Conservation (phyloP, 2,113 vertebrate genomes). For the Melanerpes aurifrons region DNA sequence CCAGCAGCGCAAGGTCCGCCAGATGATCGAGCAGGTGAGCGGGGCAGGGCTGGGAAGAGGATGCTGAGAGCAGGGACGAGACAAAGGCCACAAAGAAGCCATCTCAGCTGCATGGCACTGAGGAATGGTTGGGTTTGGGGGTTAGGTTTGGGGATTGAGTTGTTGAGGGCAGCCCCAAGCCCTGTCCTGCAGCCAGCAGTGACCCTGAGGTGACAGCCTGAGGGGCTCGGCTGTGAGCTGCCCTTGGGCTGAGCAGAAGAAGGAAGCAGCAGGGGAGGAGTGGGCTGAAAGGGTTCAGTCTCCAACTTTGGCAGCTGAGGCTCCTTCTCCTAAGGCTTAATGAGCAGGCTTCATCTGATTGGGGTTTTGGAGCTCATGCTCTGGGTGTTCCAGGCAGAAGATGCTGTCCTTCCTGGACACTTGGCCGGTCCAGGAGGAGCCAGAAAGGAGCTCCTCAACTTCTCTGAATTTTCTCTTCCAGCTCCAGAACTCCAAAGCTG, state of each 20-base stretch:
- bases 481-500: constrained; percentile 93
- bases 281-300: neutral
- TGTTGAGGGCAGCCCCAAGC: neutral
- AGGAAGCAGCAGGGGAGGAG: neutral
- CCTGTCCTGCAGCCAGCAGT: neutral
- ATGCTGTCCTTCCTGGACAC: neutral
- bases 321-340: neutral
- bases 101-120: neutral
- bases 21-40: constrained; percentile 96
- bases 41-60: fast-evolving
- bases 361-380: neutral
- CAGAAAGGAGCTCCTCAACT: neutral
- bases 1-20: constrained; percentile 93
- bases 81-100: too few species aligned
- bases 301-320: neutral
- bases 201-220: neutral
- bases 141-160: neutral
- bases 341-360: neutral
- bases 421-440: neutral
- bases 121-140: neutral
- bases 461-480: constrained; percentile 18
- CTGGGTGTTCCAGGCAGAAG: neutral
- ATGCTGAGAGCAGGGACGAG: fast-evolving
- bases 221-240: neutral
- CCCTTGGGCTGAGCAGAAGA: neutral